Evolutionary conservation across 2,888 invertebrate species (phyloP).

Genomic region (Temnothorax rugatulus): DNA sequence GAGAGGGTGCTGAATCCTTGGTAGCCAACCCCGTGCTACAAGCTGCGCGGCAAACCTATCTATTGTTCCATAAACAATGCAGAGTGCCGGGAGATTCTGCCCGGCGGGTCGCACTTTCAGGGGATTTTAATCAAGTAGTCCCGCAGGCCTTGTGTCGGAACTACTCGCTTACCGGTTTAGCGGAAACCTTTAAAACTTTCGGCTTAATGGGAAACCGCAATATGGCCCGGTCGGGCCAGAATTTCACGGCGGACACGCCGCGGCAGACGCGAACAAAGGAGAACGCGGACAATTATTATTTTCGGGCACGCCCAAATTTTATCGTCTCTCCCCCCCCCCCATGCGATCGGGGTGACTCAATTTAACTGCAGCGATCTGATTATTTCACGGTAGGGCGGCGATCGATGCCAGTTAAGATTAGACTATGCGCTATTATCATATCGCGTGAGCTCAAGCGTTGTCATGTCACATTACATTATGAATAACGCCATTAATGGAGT

Average conservation of each 20-base stretch:
- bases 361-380: slow-evolving; percentile 34
- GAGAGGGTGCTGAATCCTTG: slow-evolving; percentile 68
- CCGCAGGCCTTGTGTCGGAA: slow-evolving; percentile 67
- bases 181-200: slow-evolving; percentile 73
- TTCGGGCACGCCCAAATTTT: slow-evolving; percentile 34
- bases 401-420: slow-evolving; percentile 41
- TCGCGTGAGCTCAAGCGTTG: slow-evolving; percentile 25
- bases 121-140: slow-evolving; percentile 80
- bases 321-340: background rate
- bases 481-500: slow-evolving; percentile 21
- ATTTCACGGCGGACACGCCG: slow-evolving; percentile 54
- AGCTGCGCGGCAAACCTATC: slow-evolving; percentile 71
- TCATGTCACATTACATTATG: slow-evolving; percentile 21
- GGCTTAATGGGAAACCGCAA: slow-evolving; percentile 71
- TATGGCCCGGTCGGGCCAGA: slow-evolving; percentile 58
- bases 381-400: slow-evolving; percentile 34
- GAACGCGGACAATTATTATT: slow-evolving; percentile 62
- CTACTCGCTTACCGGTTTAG: slow-evolving; percentile 72
- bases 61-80: slow-evolving; percentile 77
- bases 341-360: slow-evolving; percentile 12
- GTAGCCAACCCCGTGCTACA: slow-evolving; percentile 53
- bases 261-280: slow-evolving; percentile 40
- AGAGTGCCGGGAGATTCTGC: slow-evolving; percentile 69
- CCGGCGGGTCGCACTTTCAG: slow-evolving; percentile 68
- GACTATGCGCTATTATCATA: slow-evolving; percentile 22